Evolutionary conservation across 2,113 vertebrate genomes (phyloP).

Genomic region (Oriolus oriolus): DNA sequence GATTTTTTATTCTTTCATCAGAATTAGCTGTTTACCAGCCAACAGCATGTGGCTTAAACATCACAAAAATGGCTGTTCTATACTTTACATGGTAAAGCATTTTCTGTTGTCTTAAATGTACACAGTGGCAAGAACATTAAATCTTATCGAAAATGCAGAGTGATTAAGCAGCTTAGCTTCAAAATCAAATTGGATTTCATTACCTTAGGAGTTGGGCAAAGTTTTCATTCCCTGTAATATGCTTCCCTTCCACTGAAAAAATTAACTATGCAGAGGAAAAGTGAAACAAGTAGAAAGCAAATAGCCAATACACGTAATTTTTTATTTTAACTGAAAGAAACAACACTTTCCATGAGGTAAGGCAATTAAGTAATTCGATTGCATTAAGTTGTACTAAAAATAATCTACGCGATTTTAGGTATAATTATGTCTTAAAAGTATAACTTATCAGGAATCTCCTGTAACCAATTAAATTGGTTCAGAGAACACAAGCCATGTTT

Average conservation of each 20-base stretch:
- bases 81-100: constrained; percentile 83
- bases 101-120: constrained; percentile 69
- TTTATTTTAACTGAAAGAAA: constrained; percentile 46
- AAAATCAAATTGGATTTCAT: constrained; percentile 57
- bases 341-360: constrained; percentile 69
- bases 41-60: constrained; percentile 68
- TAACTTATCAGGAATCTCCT: not conserved
- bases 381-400: constrained; percentile 68
- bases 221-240: constrained; percentile 6
- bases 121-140: constrained; percentile 67
- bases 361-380: constrained; percentile 74
- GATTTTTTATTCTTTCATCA: constrained; percentile 59
- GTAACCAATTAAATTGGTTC: constrained; percentile 6
- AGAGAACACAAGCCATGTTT: constrained; percentile 21
- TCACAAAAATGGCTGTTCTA: constrained; percentile 69
- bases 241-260: not conserved
- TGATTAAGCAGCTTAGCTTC: constrained; percentile 71
- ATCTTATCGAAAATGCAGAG: constrained; percentile 14
- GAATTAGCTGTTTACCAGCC: constrained; percentile 69
- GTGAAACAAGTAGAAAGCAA: constrained; percentile 51
- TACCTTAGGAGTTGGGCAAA: not conserved
- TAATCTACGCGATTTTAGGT: constrained; percentile 44
- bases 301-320: not conserved
- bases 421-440: constrained; percentile 23
- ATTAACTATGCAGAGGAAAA: constrained; percentile 36